phyloP scores from a whole-genome alignment of 2,888 invertebrate species.

The Cactoblastis cactorum region DNA sequence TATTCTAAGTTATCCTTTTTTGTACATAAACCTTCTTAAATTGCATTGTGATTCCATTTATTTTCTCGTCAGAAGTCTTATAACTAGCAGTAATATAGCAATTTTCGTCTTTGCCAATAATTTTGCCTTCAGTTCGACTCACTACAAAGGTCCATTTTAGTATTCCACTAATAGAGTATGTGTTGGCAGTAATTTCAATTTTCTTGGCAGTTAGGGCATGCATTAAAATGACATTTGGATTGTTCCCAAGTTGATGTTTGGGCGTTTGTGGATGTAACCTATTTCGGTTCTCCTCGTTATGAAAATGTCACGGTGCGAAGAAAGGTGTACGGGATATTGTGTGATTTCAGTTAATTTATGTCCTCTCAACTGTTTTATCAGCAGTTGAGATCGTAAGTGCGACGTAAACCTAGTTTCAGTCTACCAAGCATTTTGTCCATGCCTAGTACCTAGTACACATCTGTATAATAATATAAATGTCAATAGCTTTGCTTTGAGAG shows the following conservation, averaged over 20 bases:
- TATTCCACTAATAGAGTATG: not conserved
- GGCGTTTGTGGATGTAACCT: conserved; percentile 38
- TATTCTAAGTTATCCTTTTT: too few species aligned
- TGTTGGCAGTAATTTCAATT: conserved; percentile 19
- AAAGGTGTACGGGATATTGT: conserved; percentile 1
- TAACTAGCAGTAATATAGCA: too few species aligned
- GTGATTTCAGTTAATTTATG: conserved; percentile 3
- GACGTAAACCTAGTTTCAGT: conserved; percentile 1
- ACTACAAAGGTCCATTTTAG: not conserved
- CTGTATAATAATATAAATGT: not conserved
- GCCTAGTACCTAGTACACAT: not conserved
- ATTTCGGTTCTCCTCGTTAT: conserved; percentile 22
- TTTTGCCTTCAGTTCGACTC: not conserved
- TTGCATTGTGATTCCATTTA: too few species aligned
- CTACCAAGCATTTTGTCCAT: not conserved
- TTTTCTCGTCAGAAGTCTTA: too few species aligned
- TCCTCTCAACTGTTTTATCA: conserved; percentile 1
- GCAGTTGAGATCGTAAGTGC: not conserved
- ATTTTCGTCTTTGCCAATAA: too few species aligned
- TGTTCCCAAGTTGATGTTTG: conserved; percentile 45
- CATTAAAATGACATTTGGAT: conserved; percentile 54
- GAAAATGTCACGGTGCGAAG: conserved; percentile 8
- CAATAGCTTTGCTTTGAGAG: not conserved
- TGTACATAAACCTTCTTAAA: too few species aligned
- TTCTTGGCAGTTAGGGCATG: conserved; percentile 24